Evolutionary conservation across 2,888 invertebrate genomes (phyloP).

Genomic region (Pantelozetes paolii): DNA sequence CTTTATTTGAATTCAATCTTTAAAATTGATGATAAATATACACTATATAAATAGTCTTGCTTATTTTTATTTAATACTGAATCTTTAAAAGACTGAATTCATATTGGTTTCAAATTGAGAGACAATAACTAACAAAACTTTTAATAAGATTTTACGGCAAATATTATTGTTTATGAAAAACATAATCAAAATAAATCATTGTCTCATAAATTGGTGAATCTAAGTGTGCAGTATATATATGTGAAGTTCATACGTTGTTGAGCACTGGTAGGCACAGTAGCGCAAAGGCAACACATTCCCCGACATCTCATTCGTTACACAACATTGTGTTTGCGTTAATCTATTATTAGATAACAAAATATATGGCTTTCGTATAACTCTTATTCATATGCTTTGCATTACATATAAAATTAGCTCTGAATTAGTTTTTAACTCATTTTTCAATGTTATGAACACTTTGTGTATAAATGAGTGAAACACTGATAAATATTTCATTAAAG

Average conservation of each 20-base stretch:
- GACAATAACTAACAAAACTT: background rate
- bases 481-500: too few relatives aligned
- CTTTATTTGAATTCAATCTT: too few relatives aligned
- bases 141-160: conserved; percentile 9
- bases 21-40: too few relatives aligned
- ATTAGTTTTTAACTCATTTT: too few relatives aligned
- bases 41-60: too few relatives aligned
- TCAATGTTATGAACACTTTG: too few relatives aligned
- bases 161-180: conserved; percentile 24
- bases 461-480: too few relatives aligned
- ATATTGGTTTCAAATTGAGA: too few relatives aligned
- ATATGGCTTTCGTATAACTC: background rate
- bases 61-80: too few relatives aligned
- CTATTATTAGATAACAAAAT: conserved; percentile 15
- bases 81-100: too few relatives aligned
- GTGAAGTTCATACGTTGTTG: too few relatives aligned
- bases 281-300: background rate
- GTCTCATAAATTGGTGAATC: background rate
- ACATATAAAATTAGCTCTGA: background rate
- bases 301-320: background rate
- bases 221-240: too few relatives aligned
- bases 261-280: background rate
- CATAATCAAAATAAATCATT: conserved; percentile 20
- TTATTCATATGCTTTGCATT: conserved; percentile 16
- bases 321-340: background rate